Conservation (phyloP, 2,888 invertebrate species). For the Embidobia sp. region DNA sequence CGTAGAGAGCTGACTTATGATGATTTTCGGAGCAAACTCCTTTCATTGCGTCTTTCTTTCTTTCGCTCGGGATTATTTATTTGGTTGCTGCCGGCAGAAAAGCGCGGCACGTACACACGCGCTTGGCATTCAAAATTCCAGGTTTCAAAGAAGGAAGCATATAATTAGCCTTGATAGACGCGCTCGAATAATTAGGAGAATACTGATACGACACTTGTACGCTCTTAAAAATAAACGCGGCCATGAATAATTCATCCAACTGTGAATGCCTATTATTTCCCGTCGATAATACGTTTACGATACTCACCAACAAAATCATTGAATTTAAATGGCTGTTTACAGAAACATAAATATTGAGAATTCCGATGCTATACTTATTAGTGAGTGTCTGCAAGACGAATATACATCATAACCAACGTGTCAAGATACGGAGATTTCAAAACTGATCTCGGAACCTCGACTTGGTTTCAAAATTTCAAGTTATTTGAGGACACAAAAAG, state of each 20-base stretch:
- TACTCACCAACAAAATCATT: conserved; percentile 22
- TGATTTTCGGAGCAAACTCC: conserved; percentile 24
- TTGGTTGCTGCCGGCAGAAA: conserved; percentile 5
- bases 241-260: conserved; percentile 28
- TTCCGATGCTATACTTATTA: too few species aligned
- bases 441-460: too few species aligned
- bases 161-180: conserved; percentile 32
- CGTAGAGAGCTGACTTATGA: conserved; percentile 15
- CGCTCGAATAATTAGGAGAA: conserved; percentile 25
- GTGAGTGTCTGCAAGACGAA: too few species aligned
- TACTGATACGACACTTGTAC: conserved; percentile 27
- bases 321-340: conserved; percentile 28
- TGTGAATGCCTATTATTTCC: conserved; percentile 11
- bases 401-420: too few species aligned
- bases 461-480: too few species aligned
- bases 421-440: too few species aligned
- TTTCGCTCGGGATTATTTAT: conserved; percentile 1
- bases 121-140: neutral
- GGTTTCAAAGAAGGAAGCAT: conserved; percentile 14
- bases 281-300: conserved; percentile 20
- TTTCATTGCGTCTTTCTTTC: conserved; percentile 12
- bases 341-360: conserved; percentile 29
- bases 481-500: too few species aligned
- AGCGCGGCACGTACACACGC: neutral
- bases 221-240: conserved; percentile 11